Evolutionary conservation across 2,888 invertebrate genomes (phyloP), one percentile per base, ranked within the genome.

Genomic region (Endotricha flammealis): DNA sequence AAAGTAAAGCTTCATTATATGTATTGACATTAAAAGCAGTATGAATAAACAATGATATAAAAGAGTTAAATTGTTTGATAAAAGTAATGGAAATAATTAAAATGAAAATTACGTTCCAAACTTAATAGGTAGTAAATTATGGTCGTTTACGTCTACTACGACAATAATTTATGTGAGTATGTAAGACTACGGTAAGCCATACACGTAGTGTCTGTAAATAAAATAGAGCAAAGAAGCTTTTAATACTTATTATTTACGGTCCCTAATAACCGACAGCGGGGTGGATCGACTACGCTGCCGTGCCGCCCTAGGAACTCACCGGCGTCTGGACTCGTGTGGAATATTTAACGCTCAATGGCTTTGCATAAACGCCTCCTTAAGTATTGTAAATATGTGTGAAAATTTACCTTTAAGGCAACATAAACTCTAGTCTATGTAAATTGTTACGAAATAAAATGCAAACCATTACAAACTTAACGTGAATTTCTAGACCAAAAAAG

Each of bases 161-260:
- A n/a, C 44, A 48, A 50, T 60, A 58, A 68, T 65, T 64, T 62
- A 64, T 56, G 51, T 50, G 39, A 43, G 49, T 48, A 45, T 62
- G 63, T 56, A 50, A 50, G 39, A 43, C 48, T 48, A 45, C 38
- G 47, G 51, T 58, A 62, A 62, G 57, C 63, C 54, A 58, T 59
- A 56, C 72, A 77, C 74, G 72, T 76, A 66, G 55, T 59, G 61
- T 69, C 71, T 64, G 73, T 74, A 77, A 80, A 80, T 79, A 80
- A 74, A 73, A 68, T 70, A 58, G 53, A 65, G 57, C 48, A 52
- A 51, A 52, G 59, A 68, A 62, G 71, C 70, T 67, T 76, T 71
- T 77, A 76, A 75, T 79, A 68, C 69, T 69, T 76, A 76, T 77
- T 81, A 83, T 82, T 85, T 81, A 85, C 73, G 81, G 61, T 55